phyloP scores from a whole-genome alignment of 2,797 vertebrate species.

The Chloroceryle amazona region DNA sequence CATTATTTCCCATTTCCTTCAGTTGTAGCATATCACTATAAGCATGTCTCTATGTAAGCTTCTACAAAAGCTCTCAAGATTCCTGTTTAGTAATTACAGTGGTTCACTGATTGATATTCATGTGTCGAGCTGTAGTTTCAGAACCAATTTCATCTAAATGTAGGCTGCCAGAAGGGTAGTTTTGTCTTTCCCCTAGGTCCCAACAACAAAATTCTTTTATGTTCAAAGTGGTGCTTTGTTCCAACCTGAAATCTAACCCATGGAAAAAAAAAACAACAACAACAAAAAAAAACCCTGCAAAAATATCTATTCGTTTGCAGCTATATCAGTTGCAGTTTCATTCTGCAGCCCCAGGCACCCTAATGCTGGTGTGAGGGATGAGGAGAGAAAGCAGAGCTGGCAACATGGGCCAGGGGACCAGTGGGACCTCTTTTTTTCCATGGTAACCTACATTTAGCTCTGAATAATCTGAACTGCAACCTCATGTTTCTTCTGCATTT shows the following conservation, averaged over 20 bases:
- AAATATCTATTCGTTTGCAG: neutral
- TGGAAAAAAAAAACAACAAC: neutral
- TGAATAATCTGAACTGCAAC: neutral
- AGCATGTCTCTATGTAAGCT: neutral
- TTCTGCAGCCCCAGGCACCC: neutral
- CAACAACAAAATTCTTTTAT: neutral
- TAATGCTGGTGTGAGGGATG: rapidly evolving
- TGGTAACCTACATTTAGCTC: neutral
- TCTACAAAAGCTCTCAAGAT: neutral
- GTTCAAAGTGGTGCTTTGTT: neutral
- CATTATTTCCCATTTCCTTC: neutral
- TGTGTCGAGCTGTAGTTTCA: neutral
- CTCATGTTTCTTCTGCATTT: neutral
- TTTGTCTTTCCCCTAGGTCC: neutral
- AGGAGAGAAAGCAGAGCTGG: neutral
- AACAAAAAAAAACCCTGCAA: neutral
- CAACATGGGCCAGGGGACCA: neutral
- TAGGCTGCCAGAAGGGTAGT: neutral
- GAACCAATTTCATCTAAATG: neutral
- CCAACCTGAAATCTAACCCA: neutral
- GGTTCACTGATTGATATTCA: neutral
- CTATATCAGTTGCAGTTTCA: neutral
- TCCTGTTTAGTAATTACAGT: neutral
- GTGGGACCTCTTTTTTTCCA: neutral
- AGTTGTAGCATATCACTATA: neutral